Percentiles rank a stretch among this genome's conserved stretches.
Evolutionary conservation across 2,797 vertebrate species (phyloP).

Genomic region (Tangara arthus): DNA sequence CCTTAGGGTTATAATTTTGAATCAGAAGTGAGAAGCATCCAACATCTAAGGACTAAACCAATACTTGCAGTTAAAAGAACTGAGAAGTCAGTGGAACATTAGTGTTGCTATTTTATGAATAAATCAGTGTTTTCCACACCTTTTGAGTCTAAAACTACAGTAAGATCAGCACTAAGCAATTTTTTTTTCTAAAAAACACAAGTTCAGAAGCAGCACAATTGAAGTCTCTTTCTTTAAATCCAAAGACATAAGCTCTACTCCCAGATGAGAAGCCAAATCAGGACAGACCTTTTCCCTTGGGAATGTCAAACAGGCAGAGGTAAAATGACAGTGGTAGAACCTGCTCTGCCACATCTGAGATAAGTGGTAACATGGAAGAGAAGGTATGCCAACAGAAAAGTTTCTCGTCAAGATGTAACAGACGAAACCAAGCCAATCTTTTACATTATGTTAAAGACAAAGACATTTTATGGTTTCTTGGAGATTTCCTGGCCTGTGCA

Average conservation of each 20-base stretch:
- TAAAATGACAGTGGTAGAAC: neutral
- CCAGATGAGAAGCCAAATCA: neutral
- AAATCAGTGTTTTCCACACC: neutral
- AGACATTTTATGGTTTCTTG: neutral
- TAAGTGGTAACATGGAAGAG: neutral
- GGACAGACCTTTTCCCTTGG: neutral
- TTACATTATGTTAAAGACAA: rapidly evolving
- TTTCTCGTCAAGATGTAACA: neutral
- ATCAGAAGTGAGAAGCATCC: neutral
- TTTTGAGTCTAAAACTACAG: neutral
- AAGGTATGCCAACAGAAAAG: neutral
- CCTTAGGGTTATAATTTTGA: neutral
- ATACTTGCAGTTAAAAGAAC: neutral
- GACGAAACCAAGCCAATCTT: neutral
- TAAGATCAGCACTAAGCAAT: neutral
- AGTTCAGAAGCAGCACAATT: neutral
- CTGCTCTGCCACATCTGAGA: neutral
- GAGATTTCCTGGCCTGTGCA: neutral
- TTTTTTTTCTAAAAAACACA: neutral
- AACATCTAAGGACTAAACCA: neutral
- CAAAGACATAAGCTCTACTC: neutral
- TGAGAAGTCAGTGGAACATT: neutral
- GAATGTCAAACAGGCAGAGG: neutral
- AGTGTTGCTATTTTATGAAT: neutral
- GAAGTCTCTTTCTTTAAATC: neutral